Evolutionary conservation across 2,113 vertebrate genomes (phyloP).

Genomic region (Bubo blakistoni): DNA sequence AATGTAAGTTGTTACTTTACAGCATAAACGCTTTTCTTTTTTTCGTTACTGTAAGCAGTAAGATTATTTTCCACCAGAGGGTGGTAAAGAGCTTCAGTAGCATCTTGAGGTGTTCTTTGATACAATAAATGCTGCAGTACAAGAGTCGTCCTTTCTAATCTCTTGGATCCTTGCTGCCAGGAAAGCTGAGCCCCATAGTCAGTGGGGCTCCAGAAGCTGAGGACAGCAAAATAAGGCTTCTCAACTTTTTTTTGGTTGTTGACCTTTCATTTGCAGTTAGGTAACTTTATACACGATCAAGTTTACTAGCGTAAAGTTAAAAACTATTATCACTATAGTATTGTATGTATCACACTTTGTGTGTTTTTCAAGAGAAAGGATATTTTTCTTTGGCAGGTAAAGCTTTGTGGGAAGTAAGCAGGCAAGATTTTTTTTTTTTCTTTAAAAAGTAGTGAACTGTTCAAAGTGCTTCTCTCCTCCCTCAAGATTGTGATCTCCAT

Average conservation of each 20-base stretch:
- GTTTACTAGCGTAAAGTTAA: not conserved
- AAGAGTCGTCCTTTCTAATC: not conserved
- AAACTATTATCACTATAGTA: accelerated
- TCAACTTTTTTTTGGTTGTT: not conserved
- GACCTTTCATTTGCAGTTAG: not conserved
- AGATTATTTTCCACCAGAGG: conserved; percentile 41
- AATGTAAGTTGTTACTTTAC: not conserved
- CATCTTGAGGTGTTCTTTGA: not conserved
- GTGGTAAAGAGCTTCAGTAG: conserved; percentile 41
- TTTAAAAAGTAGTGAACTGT: not conserved
- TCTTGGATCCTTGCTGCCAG: not conserved
- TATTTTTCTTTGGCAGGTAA: not conserved
- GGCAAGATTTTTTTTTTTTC: not conserved
- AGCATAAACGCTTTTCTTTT: not conserved
- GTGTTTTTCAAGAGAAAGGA: not conserved
- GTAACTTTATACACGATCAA: not conserved
- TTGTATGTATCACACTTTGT: not conserved
- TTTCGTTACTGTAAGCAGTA: not conserved
- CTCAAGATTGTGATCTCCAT: not conserved
- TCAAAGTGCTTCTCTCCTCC: not conserved
- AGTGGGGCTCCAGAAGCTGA: not conserved
- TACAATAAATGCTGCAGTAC: not conserved
- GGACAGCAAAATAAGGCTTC: not conserved
- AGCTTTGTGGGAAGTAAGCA: not conserved
- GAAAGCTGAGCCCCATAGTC: not conserved